Percentiles rank a stretch among this genome's conserved stretches.
phyloP scores from a whole-genome alignment of 2,888 invertebrate genomes.

The Eulithis testata region DNA sequence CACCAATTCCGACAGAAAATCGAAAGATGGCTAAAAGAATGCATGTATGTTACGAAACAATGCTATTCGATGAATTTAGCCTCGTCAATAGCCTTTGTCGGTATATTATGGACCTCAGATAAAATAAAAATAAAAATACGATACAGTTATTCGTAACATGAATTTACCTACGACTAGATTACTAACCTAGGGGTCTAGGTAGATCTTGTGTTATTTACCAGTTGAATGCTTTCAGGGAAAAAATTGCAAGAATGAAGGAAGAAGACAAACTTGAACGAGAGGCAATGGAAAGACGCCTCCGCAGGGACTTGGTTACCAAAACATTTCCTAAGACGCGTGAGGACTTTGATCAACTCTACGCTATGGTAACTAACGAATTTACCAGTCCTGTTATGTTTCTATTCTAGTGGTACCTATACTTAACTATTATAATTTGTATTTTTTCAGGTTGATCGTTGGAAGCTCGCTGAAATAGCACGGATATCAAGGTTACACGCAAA shows the following conservation, averaged over 20 bases:
- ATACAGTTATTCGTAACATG: too few species aligned
- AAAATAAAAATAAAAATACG: too few species aligned
- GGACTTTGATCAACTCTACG: conserved; percentile 90
- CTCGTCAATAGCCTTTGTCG: too few species aligned
- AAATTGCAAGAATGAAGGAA: conserved; percentile 78
- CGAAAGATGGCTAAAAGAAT: conserved; percentile 66
- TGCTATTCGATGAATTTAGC: too few species aligned
- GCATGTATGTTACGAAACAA: conserved; percentile 59
- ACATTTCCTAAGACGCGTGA: conserved; percentile 88
- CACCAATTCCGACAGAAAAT: conserved; percentile 80
- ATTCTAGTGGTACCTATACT: too few species aligned
- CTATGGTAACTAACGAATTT: conserved; percentile 72
- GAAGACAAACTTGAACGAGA: conserved; percentile 81
- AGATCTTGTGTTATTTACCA: conserved; percentile 1
- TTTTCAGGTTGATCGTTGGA: conserved; percentile 86
- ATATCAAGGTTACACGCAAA: conserved; percentile 87
- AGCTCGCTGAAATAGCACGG: conserved; percentile 85
- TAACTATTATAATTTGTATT: neutral
- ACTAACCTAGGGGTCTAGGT: too few species aligned
- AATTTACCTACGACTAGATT: too few species aligned
- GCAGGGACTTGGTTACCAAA: conserved; percentile 85
- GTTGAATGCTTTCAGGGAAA: conserved; percentile 58
- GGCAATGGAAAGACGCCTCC: conserved; percentile 80
- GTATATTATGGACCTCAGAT: too few species aligned
- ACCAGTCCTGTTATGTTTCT: neutral